These are phyloP conservation scores for Lucinisca nassula DNA, from an alignment of 2,888 invertebrate species.

Conservation along the genomic window DNA sequence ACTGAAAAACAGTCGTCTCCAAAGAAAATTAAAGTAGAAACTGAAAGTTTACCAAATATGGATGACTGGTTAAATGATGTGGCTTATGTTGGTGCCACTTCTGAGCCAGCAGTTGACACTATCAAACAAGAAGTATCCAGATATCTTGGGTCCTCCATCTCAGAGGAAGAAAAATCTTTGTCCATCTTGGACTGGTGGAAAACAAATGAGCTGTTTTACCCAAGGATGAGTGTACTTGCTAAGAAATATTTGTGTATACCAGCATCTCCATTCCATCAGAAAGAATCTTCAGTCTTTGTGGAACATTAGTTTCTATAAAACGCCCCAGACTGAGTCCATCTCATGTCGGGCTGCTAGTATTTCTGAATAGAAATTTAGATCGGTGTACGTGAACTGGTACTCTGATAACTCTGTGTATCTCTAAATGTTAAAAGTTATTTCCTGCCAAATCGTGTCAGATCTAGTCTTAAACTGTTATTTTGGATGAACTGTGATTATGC, in stretches of 20 bases:
- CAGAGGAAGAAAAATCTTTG: not conserved
- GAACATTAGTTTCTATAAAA: constrained; percentile 8
- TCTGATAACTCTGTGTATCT: no score
- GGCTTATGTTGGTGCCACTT: not conserved
- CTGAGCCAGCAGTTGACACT: not conserved
- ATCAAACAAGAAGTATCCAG: not conserved
- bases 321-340: not conserved
- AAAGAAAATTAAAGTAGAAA: no score
- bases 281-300: constrained; percentile 6
- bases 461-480: no score
- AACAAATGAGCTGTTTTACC: not conserved
- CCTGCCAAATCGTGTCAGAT: no score
- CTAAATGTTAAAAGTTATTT: no score
- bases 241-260: constrained; percentile 13
- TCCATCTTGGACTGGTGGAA: constrained; percentile 21
- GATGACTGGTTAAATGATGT: constrained; percentile 22
- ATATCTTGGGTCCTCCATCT: not conserved
- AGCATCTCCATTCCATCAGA: constrained; percentile 18
- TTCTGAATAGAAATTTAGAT: constrained; percentile 39
- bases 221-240: not conserved
- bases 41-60: no score
- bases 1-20: no score
- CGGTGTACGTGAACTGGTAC: constrained; percentile 24
- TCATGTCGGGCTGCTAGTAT: constrained; percentile 22
- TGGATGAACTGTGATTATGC: no score